Evolutionary conservation across 2,113 vertebrate genomes (phyloP), one percentile per base, ranked within the genome.

Genomic region (Rhagologus leucostigma): DNA sequence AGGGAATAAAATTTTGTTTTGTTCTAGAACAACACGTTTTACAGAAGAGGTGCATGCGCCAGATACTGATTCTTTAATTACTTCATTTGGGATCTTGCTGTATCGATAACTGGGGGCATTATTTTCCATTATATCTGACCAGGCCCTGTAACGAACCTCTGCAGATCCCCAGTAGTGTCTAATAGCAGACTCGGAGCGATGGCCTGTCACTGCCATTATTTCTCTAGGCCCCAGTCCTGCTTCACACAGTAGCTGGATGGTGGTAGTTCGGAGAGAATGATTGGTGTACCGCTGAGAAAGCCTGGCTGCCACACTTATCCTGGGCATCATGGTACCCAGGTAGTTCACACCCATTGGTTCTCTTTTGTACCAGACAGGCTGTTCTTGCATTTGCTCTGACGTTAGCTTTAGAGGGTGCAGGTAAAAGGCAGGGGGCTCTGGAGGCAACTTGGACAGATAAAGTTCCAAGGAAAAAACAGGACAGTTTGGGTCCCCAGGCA

Each of bases 271-370:
- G 42, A 97, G 97, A 39, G 97, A 97, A 62, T 97, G 97, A 68
- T 97, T 97, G 76, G 97, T 97, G 49, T 97, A 97, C 13, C 96
- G 91, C 7, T 95, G 95, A 57, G 97, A 97, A 17, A 97, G 96
- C 82, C 90, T 97, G 93, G 97, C 96, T 81, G 96, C 96, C 88
- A 95, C 83, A 19, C 96, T 97, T 68, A 97, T 96, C 86, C 96
- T 96, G 71, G 97, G 96, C 97, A 97, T 97, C 97, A 97, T 97
- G 49, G 96, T 96, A 70, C 96, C 96, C 10, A 97, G 79, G 60
- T 97, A 97, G 85, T 97, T 97, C 85, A 97, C 97, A 56, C 97
- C 97, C 97, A 97, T 97, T 0, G 96, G 97, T 73, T 97, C 97
- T 65, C 97, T 95, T 87, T 96, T 97, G 93, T 97, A 97, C 97